phyloP scores from a whole-genome alignment of 2,888 invertebrate genomes.

The Yponomeuta cagnagella region DNA sequence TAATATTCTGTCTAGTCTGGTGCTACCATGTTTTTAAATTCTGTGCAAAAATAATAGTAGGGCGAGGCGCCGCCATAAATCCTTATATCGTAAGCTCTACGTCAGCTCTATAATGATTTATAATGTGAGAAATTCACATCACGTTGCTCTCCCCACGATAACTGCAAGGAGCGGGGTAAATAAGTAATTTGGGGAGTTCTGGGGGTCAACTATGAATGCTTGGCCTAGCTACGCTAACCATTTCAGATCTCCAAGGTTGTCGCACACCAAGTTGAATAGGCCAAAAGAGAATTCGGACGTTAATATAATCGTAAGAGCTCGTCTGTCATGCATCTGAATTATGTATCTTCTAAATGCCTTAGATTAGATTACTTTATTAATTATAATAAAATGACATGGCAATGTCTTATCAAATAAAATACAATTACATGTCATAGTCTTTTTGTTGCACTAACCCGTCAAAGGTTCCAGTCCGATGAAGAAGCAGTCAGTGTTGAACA shows the following conservation, averaged over 20 bases:
- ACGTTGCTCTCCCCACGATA: constrained; percentile 12
- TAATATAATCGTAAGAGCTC: too few relatives aligned
- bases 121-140: constrained; percentile 40
- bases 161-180: background rate
- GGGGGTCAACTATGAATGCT: background rate
- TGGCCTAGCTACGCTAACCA: background rate
- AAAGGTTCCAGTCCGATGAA: too few relatives aligned
- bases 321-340: too few relatives aligned
- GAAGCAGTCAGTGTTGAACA: too few relatives aligned
- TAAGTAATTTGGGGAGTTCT: background rate
- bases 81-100: constrained; percentile 28
- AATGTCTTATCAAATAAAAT: too few relatives aligned
- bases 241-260: background rate
- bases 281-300: too few relatives aligned
- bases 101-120: constrained; percentile 41
- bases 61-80: constrained; percentile 26
- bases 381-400: too few relatives aligned
- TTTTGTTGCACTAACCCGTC: too few relatives aligned
- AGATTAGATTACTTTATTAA: too few relatives aligned
- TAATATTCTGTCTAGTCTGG: background rate
- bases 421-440: too few relatives aligned
- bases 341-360: too few relatives aligned
- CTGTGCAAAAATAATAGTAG: background rate
- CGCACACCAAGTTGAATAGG: background rate
- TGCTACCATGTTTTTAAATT: background rate